Evolutionary conservation across 92 coral and sea anemone genomes (phyloP).

Genomic region (Desmophyllum pertusum): DNA sequence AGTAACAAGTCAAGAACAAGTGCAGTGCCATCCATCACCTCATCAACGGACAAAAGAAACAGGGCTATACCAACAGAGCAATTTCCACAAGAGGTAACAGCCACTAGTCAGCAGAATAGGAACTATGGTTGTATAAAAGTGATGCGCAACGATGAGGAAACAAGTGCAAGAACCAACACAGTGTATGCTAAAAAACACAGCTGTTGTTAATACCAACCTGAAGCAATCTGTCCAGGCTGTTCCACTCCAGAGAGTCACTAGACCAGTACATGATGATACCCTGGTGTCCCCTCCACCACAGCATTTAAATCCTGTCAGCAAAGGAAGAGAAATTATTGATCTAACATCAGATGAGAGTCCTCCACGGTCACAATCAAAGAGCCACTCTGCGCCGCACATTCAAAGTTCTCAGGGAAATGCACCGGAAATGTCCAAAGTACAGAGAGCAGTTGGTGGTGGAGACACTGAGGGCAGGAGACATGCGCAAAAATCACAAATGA

Average conservation of each 20-base stretch:
- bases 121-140: neutral
- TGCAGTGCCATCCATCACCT: neutral
- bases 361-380: neutral
- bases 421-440: neutral
- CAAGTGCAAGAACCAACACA: conserved; percentile 22
- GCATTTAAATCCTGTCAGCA: neutral
- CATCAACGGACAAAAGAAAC: neutral
- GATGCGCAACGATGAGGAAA: conserved; percentile 30
- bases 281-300: neutral
- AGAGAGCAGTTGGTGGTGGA: neutral
- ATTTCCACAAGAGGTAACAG: neutral
- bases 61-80: neutral
- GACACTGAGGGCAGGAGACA: conserved; percentile 4
- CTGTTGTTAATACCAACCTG: conserved; percentile 7
- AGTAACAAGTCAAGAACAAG: neutral
- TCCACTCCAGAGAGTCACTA: conserved; percentile 15
- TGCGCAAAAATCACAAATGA: neutral
- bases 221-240: conserved; percentile 7
- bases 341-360: conserved; percentile 44
- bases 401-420: neutral
- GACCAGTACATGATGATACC: neutral
- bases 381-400: neutral
- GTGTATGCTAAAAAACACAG: conserved; percentile 18
- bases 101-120: conserved; percentile 4
- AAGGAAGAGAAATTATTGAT: conserved; percentile 42